A percentile compares a stretch with the other conserved stretches of the same genome.
Conservation (phyloP, 2,797 vertebrate genomes). For the Semotilus atromaculatus region DNA sequence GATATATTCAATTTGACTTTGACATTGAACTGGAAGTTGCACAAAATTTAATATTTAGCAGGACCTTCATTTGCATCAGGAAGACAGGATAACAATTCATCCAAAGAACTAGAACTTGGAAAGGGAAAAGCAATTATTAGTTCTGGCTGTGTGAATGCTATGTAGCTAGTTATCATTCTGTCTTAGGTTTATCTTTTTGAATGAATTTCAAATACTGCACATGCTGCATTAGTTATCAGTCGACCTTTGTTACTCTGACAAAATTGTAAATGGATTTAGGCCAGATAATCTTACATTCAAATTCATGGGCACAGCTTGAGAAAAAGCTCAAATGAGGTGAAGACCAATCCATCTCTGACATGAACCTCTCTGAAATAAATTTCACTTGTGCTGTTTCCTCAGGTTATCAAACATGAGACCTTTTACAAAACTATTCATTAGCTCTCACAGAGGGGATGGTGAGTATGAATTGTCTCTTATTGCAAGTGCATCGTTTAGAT, state of each 20-base stretch:
- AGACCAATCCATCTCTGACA: conserved; percentile 4
- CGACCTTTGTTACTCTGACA: background rate
- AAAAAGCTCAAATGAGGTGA: conserved; percentile 8
- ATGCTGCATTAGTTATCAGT: background rate
- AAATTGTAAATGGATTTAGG: background rate
- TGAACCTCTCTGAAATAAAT: background rate
- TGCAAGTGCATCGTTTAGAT: background rate
- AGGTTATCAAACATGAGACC: background rate
- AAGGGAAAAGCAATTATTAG: background rate
- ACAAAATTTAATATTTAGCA: background rate
- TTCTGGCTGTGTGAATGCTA: background rate
- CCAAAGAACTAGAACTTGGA: background rate
- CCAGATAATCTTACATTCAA: conserved; percentile 9
- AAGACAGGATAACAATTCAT: background rate
- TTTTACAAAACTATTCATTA: conserved; percentile 15
- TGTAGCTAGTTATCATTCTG: background rate
- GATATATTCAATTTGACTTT: background rate
- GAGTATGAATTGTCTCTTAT: background rate
- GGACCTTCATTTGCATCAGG: background rate
- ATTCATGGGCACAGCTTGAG: conserved; percentile 15
- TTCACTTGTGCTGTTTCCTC: background rate
- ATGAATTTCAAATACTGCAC: background rate
- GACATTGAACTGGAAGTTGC: background rate
- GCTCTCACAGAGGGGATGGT: background rate
- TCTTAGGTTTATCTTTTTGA: background rate